A percentile compares a stretch with the other conserved stretches of the same genome.
Evolutionary conservation across 2,113 vertebrate species (phyloP).

Genomic region (Alces alces): DNA sequence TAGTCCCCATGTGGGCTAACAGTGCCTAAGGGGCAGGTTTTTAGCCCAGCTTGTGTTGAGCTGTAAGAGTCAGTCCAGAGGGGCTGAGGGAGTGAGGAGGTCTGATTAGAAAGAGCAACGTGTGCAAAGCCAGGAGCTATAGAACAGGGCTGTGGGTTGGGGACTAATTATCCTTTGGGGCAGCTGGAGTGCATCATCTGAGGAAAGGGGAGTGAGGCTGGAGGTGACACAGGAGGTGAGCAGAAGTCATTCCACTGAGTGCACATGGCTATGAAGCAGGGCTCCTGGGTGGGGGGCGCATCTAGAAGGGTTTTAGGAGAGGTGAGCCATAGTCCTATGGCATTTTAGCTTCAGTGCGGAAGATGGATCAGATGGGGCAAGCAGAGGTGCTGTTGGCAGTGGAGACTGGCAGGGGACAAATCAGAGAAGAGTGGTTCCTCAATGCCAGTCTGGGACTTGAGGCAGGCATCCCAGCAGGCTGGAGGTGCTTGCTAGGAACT

Average conservation of each 20-base stretch:
- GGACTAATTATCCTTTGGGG: rapidly evolving
- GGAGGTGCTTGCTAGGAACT: not conserved
- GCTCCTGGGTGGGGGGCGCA: not conserved
- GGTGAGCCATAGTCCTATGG: not conserved
- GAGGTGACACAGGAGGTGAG: not conserved
- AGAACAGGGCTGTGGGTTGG: not conserved
- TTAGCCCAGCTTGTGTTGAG: not conserved
- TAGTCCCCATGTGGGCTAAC: not conserved
- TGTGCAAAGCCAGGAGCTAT: not conserved
- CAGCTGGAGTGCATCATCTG: not conserved
- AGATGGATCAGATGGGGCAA: not conserved
- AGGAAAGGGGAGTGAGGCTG: not conserved
- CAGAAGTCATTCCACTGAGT: not conserved
- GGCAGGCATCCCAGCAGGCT: not conserved
- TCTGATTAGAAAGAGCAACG: not conserved
- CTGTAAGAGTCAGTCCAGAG: not conserved
- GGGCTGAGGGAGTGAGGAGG: rapidly evolving
- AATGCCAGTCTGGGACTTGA: not conserved
- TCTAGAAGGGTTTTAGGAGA: not conserved
- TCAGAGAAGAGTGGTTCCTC: not conserved
- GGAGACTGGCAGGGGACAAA: not conserved
- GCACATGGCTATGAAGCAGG: not conserved
- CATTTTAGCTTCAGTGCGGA: not conserved
- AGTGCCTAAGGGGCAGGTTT: not conserved
- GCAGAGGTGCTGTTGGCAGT: no score